Conservation (phyloP, 2,797 vertebrate genomes). For the Sardinella longiceps region DNA sequence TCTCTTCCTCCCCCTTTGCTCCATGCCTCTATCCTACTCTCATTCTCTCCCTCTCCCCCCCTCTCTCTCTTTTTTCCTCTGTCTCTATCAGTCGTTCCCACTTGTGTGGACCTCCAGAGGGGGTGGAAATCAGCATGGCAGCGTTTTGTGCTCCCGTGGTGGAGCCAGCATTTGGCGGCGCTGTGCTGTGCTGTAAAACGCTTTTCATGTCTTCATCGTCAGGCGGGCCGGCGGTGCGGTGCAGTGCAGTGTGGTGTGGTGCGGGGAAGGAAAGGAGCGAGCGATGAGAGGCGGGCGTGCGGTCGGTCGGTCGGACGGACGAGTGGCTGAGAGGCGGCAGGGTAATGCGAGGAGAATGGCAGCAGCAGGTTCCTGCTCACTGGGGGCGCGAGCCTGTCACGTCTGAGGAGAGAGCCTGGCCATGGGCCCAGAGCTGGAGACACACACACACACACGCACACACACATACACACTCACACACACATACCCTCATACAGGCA, state of each 20-base stretch:
- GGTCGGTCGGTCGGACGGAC: neutral
- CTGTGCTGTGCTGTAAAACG: conserved; percentile 43
- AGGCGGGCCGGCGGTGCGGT: conserved; percentile 28
- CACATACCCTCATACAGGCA: neutral
- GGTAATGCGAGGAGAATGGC: conserved; percentile 62
- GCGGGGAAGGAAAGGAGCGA: conserved; percentile 13
- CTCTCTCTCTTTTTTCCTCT: neutral
- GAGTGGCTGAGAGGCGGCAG: neutral
- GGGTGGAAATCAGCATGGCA: conserved; percentile 38
- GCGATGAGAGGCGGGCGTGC: neutral
- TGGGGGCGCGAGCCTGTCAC: conserved; percentile 66
- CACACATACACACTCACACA: neutral
- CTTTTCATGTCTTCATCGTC: conserved; percentile 59
- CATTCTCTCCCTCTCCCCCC: neutral
- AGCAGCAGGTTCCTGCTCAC: conserved; percentile 66
- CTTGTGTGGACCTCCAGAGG: conserved; percentile 19
- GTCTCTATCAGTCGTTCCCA: conserved; percentile 19
- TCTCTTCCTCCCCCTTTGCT: conserved; percentile 3
- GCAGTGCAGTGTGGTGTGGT: conserved; percentile 37
- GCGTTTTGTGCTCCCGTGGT: conserved; percentile 33
- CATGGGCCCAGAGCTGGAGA: conserved; percentile 61
- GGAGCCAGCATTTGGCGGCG: conserved; percentile 36
- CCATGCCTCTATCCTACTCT: conserved; percentile 23
- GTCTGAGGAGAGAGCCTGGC: conserved; percentile 63
- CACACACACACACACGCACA: conserved; percentile 58